Base-by-base conservation (phyloP, 2,113 vertebrate genomes). In the Monopterus albus region DNA sequence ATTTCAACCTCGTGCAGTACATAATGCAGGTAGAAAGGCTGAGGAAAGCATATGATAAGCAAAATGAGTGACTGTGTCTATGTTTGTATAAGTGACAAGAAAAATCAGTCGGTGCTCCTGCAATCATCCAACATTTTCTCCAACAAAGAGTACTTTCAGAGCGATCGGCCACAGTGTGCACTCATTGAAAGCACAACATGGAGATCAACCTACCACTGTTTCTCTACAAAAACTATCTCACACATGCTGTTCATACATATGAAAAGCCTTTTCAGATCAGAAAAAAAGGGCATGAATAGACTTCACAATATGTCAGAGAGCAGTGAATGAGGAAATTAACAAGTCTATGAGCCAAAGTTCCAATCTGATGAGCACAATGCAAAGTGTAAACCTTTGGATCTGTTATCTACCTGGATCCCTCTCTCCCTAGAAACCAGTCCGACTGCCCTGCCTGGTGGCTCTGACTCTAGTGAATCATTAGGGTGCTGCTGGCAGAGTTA, bases 381-480 rank as follows among this genome's bases (percentile, higher is more conserved):
- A 25, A 66, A 42, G 66, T 60, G 60, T 77, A 57, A 79, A 78
- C 25, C 8, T 50, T 69, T n/a, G n/a, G n/a, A n/a, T n/a, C n/a
- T n/a, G n/a, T n/a, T n/a, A n/a, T n/a, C 69, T 66, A 8, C 38
- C 31, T 20, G 29, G 47, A 77, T 71, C 17, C 31, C 65, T 40
- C 29, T 70, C 21, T 50, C 36, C 46, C 25, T 4, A 31, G 17
- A 76, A 92, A 92, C 92, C 90, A 85, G 93, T 92, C 63, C 0
- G 86, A 85, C 91, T 0, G 77, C 82, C 72, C 71, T 60, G 53
- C 63, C 64, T n/a, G 0, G 13, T 35, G 52, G 17, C 31, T 61
- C 52, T 20, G 61, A 75, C 75, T 76, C 23, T 6, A 23, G 35
- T 90, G 84, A 90, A 79, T 92, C 91, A 90, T 67, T 72, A 40